These are phyloP conservation scores for Cossypha dichroa DNA, from an alignment of 2,797 vertebrate genomes.

Conservation along the genomic window DNA sequence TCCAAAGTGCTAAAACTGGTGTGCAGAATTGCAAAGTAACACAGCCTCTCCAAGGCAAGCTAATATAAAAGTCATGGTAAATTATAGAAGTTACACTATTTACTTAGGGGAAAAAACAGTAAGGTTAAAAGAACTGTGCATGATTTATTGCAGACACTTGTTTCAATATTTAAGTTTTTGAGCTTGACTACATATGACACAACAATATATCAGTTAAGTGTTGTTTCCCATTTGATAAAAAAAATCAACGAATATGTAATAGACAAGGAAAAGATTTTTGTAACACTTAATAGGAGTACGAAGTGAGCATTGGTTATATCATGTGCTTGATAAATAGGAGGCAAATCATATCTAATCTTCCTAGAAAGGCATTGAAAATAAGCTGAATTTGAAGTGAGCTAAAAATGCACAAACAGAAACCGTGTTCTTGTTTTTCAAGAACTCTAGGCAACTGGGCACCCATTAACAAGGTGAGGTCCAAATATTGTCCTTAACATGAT, in stretches of 20 bases:
- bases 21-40: conserved; percentile 66
- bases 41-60: conserved; percentile 63
- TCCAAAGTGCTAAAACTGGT: conserved; percentile 71
- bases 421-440: neutral
- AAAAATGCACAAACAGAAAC: neutral
- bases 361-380: neutral
- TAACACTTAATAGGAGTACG: neutral
- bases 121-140: conserved; percentile 61
- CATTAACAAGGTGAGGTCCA: neutral
- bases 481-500: neutral
- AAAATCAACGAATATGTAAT: conserved; percentile 33
- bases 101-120: conserved; percentile 51
- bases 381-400: neutral
- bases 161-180: conserved; percentile 32
- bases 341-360: neutral
- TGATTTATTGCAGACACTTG: conserved; percentile 59
- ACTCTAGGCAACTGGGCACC: neutral
- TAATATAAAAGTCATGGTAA: conserved; percentile 72
- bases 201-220: neutral
- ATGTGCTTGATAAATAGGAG: neutral
- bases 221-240: neutral
- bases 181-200: conserved; percentile 6
- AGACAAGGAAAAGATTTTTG: neutral
- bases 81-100: conserved; percentile 69
- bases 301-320: neutral